phyloP scores from a whole-genome alignment of 2,888 invertebrate genomes.

The Zaprionus bogoriensis region DNA sequence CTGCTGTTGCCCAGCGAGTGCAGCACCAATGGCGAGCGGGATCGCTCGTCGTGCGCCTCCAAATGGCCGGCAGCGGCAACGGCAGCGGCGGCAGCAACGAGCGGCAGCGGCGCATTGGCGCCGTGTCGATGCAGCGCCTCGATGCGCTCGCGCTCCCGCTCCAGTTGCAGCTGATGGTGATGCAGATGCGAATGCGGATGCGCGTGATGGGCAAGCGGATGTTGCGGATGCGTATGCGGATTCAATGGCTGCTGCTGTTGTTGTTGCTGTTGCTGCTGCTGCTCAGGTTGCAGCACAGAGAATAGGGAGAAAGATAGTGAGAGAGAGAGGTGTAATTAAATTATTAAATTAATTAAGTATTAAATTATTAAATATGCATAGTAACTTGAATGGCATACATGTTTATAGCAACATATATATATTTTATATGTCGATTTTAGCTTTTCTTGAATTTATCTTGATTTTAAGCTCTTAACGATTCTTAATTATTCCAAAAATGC shows the following conservation, averaged over 20 bases:
- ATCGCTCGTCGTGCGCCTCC: constrained; percentile 78
- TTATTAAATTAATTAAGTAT: no score
- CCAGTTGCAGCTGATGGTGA: constrained; percentile 74
- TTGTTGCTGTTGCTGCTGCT: constrained; percentile 38
- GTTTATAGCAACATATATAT: no score
- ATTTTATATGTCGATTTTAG: no score
- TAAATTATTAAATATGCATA: no score
- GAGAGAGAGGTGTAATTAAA: neutral
- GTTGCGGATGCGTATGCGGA: constrained; percentile 53
- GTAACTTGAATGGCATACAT: no score
- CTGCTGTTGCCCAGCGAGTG: constrained; percentile 57
- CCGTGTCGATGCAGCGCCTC: constrained; percentile 71
- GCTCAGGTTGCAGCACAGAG: no score
- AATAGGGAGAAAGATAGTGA: neutral
- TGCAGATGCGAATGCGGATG: constrained; percentile 56
- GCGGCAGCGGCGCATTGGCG: constrained; percentile 23
- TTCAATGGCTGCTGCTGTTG: constrained; percentile 47
- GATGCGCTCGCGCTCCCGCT: constrained; percentile 57
- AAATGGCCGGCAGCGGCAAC: constrained; percentile 18
- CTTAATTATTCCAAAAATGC: no score
- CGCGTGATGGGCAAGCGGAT: constrained; percentile 27
- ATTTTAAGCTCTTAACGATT: no score
- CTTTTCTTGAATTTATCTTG: no score
- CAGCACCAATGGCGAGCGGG: constrained; percentile 80
- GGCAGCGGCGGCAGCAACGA: constrained; percentile 13